Percentiles rank a stretch among this genome's conserved stretches.
These are phyloP conservation scores for Pocillopora meandrina DNA, from an alignment of 92 coral and sea anemone genomes.

Conservation along the genomic window DNA sequence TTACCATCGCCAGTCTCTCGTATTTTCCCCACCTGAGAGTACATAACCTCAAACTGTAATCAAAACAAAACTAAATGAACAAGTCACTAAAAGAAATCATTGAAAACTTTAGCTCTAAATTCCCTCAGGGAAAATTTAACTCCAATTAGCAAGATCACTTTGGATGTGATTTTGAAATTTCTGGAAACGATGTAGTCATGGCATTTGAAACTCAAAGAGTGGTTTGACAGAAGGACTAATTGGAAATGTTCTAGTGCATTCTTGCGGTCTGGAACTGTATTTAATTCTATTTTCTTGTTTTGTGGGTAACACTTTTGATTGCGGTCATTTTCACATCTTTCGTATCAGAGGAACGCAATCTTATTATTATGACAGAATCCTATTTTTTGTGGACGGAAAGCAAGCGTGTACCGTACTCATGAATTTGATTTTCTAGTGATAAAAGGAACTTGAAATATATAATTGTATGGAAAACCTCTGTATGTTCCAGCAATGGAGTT, in stretches of 20 bases:
- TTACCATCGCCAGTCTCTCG: background rate
- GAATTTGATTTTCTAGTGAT: background rate
- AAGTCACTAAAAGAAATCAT: background rate
- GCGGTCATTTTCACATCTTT: background rate
- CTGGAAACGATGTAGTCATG: background rate
- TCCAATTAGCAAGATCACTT: background rate
- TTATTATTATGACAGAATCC: background rate
- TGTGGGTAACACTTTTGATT: background rate
- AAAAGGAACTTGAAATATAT: background rate
- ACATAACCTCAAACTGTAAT: background rate
- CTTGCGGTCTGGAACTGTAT: conserved; percentile 1
- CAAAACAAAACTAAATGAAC: conserved; percentile 7
- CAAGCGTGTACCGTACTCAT: background rate
- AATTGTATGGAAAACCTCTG: too few relatives aligned
- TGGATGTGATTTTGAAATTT: background rate
- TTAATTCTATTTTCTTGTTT: background rate
- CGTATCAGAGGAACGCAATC: background rate
- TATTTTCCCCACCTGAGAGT: background rate
- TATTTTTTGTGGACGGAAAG: background rate
- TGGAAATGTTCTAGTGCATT: background rate
- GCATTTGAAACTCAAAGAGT: background rate
- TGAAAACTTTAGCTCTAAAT: background rate
- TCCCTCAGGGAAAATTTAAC: background rate
- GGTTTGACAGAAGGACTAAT: background rate
- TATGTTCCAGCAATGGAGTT: too few relatives aligned